Conservation (phyloP, 2,888 invertebrate species). For the Megaustenia siamemsis region DNA sequence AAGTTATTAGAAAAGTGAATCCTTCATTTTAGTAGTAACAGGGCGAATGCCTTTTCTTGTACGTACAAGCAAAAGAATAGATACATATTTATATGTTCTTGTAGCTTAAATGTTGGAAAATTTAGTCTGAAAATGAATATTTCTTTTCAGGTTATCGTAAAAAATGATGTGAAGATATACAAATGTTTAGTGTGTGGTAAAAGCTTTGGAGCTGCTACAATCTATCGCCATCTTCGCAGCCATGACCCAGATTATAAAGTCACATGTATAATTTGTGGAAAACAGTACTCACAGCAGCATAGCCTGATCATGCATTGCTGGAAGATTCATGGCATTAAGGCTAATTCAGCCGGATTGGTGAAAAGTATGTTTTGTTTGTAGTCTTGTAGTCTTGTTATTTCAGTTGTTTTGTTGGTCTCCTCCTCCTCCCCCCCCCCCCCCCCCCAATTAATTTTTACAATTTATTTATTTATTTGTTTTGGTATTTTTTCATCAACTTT, state of each 20-base stretch:
- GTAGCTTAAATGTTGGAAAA: background rate
- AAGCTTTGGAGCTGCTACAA: conserved; percentile 16
- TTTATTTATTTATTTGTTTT: too few species aligned
- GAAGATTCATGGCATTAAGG: conserved; percentile 31
- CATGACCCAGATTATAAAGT: conserved; percentile 45
- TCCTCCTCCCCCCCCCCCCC: too few species aligned
- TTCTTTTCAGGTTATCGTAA: conserved; percentile 21
- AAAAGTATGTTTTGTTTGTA: conserved; percentile 30
- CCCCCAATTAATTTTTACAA: too few species aligned
- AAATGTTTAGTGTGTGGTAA: conserved; percentile 35
- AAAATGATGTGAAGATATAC: conserved; percentile 12
- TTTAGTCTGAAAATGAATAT: too few species aligned
- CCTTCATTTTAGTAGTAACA: too few species aligned
- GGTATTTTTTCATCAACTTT: too few species aligned
- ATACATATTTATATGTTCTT: background rate
- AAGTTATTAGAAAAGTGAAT: too few species aligned
- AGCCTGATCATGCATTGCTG: conserved; percentile 18
- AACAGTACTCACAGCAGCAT: conserved; percentile 36
- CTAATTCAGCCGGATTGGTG: background rate
- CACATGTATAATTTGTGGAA: conserved; percentile 21
- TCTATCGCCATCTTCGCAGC: conserved; percentile 43
- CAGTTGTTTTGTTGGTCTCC: too few species aligned
- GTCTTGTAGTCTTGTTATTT: too few species aligned
- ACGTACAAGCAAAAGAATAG: too few species aligned
- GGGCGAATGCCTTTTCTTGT: too few species aligned